A percentile compares a stretch with the other conserved stretches of the same genome.
Conservation (phyloP, 2,797 vertebrate genomes). For the Eulemur mongoz region DNA sequence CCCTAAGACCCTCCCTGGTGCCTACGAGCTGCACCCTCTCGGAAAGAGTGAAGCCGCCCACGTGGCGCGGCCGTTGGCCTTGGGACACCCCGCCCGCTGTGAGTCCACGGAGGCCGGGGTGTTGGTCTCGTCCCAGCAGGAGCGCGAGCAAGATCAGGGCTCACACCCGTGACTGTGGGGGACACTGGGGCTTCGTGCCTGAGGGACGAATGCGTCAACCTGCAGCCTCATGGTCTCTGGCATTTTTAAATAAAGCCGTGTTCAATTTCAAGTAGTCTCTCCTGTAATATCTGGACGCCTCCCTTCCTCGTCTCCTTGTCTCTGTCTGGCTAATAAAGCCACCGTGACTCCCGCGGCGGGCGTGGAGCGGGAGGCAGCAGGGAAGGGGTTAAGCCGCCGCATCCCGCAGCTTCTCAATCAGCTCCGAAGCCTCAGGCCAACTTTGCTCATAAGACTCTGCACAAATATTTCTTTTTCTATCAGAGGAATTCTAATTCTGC, state of each 20-base stretch:
- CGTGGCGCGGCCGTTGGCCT: constrained; percentile 10
- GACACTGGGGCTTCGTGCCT: neutral
- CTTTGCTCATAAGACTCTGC: constrained; percentile 90
- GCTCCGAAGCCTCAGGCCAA: constrained; percentile 87
- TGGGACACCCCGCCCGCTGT: neutral
- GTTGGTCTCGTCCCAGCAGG: neutral
- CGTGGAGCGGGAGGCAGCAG: constrained; percentile 59
- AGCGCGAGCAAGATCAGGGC: neutral
- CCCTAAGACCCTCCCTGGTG: constrained; percentile 58
- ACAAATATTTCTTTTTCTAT: constrained; percentile 89
- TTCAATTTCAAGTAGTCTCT: constrained; percentile 1
- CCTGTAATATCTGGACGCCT: constrained; percentile 1
- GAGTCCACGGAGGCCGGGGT: neutral
- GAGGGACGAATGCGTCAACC: neutral
- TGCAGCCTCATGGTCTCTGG: neutral
- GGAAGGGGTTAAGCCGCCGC: constrained; percentile 85
- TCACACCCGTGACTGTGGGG: neutral
- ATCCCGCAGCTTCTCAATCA: constrained; percentile 87
- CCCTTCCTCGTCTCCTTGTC: neutral
- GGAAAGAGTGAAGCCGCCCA: constrained; percentile 35
- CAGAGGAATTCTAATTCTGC: constrained; percentile 88
- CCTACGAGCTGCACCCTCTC: constrained; percentile 42
- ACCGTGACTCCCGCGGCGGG: neutral
- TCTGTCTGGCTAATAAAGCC: constrained; percentile 56
- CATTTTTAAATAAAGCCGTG: neutral